phyloP scores from a whole-genome alignment of 2,797 vertebrate genomes.

The Chaenodraco wilsoni region DNA sequence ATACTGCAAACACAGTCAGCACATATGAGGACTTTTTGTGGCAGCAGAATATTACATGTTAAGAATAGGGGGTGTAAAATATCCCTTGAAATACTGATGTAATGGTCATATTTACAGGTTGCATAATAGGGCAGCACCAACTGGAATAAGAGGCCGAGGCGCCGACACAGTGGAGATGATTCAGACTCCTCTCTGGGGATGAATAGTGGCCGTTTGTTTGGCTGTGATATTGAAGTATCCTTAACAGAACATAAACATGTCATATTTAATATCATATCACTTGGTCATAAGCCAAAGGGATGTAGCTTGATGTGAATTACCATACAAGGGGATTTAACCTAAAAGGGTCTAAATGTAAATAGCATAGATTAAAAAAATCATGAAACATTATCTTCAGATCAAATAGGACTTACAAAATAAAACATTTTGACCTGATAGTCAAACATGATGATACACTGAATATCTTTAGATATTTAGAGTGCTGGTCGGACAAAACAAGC shows the following conservation, averaged over 20 bases:
- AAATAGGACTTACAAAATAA: neutral
- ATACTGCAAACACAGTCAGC: slow-evolving; percentile 24
- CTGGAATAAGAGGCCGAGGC: slow-evolving; percentile 63
- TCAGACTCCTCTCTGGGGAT: slow-evolving; percentile 45
- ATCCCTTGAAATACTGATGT: slow-evolving; percentile 66
- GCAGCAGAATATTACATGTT: slow-evolving; percentile 27
- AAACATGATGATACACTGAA: neutral
- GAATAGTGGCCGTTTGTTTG: slow-evolving; percentile 39
- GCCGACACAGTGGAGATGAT: slow-evolving; percentile 57
- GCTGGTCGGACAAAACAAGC: neutral
- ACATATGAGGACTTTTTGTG: slow-evolving; percentile 41
- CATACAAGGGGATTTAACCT: neutral
- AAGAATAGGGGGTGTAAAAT: slow-evolving; percentile 54
- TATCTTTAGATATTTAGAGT: neutral
- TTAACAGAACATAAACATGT: slow-evolving; percentile 18
- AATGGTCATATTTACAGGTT: slow-evolving; percentile 69
- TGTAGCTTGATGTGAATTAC: neutral
- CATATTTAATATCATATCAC: slow-evolving; percentile 24
- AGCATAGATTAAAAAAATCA: neutral
- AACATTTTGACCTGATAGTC: no score
- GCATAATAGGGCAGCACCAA: slow-evolving; percentile 67
- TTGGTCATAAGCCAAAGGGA: slow-evolving; percentile 27
- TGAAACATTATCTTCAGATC: slow-evolving; percentile 4
- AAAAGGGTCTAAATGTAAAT: neutral
- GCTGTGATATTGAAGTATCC: slow-evolving; percentile 23